Percentiles rank a stretch among this genome's conserved stretches.
Evolutionary conservation across 2,113 vertebrate species (phyloP).

Genomic region (Prietella phreatophila): DNA sequence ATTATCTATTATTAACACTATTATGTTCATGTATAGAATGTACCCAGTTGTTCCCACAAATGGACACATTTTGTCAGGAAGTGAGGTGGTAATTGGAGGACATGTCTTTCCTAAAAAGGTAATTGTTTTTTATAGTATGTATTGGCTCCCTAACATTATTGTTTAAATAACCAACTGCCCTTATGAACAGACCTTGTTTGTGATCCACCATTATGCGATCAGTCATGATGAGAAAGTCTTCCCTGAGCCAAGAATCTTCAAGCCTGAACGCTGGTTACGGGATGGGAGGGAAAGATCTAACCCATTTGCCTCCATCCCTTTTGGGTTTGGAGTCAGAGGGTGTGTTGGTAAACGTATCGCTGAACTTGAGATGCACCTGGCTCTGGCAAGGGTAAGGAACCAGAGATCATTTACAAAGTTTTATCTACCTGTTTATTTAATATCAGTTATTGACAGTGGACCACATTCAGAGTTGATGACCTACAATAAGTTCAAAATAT

Average conservation of each 20-base stretch:
- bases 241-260: conserved; percentile 64
- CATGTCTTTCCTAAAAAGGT: conserved; percentile 71
- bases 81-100: conserved; percentile 64
- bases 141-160: not conserved
- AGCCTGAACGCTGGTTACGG: conserved; percentile 74
- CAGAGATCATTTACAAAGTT: not conserved
- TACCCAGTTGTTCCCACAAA: conserved; percentile 73
- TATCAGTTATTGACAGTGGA: not conserved
- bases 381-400: conserved; percentile 66
- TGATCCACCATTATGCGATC: conserved; percentile 71
- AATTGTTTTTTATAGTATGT: not conserved
- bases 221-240: conserved; percentile 70
- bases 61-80: conserved; percentile 60
- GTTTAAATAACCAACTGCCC: not conserved
- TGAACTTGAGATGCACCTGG: conserved; percentile 76
- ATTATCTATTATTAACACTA: not conserved
- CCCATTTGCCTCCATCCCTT: conserved; percentile 74
- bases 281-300: conserved; percentile 61
- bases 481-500: not conserved
- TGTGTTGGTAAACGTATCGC: conserved; percentile 76
- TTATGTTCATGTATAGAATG: conserved; percentile 62
- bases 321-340: conserved; percentile 75
- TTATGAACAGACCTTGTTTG: conserved; percentile 69
- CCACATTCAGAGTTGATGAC: not conserved
- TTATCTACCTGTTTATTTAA: not conserved